Base-by-base conservation (phyloP, 2,113 vertebrate genomes). In the Cichladusa arquata region DNA sequence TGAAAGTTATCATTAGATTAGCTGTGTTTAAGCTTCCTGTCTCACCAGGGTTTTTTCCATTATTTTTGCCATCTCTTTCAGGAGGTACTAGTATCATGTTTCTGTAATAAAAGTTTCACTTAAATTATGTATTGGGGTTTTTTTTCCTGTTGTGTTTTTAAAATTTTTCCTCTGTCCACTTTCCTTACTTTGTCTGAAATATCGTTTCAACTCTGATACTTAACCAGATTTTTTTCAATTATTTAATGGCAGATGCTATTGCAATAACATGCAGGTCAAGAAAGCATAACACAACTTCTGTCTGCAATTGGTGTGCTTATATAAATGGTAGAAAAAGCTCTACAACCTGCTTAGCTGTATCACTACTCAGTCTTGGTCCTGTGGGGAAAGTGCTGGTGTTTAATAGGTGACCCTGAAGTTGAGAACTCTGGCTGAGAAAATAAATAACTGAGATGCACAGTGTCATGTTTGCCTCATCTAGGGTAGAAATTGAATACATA, bases 1-100 rank as follows among this genome's bases (percentile, higher is more conserved):
- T 1, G 3, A 73, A 95, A 92, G 76, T 70, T 76, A 88, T 90
- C 74, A 9, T 80, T 92, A 95, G 54, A 81, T 93, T 96, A 93
- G 54, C 80, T 83, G 64, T 86, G 72, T 88, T 93, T 90, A 93
- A 90, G 72, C 76, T 96, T 97, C 96, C 94, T 93, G 83, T 90
- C 80, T 93, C 91, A 88, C 80, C 48, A 86, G 34, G 42, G 24
- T 51, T 95, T 95, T 95, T 94, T 93, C 92, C 88, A 93, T 91
- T 95, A 96, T 84, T 93, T 94, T 94, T 81, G 38, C 29, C 66
- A 22, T 86, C 56, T 89, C 40, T 82, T 82, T 86, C 80, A 88
- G 92, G 58, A 94, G 67, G 12, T 81, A 92, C 34, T 1, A 6
- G 19, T 92, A 66, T 90, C 62, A 47, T 79, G 45, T 92, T 95